Conservation (phyloP, 2,888 invertebrate genomes). For the Anthophora plumipes region DNA sequence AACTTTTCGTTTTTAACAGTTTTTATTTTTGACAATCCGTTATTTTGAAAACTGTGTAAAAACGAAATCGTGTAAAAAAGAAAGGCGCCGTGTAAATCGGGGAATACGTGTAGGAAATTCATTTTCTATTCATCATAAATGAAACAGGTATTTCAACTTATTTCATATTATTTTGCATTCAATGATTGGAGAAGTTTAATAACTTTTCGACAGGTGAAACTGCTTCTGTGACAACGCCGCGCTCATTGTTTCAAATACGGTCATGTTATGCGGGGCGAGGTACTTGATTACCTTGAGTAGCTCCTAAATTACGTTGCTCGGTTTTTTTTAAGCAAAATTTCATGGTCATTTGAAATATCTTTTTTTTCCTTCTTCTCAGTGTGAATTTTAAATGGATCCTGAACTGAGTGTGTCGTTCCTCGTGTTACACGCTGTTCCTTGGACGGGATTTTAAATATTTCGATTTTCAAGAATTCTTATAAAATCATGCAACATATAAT, state of each 20-base stretch:
- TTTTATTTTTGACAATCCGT: too few relatives aligned
- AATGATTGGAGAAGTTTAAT: too few relatives aligned
- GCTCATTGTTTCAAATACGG: not conserved
- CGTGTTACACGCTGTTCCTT: not conserved
- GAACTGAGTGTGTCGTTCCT: not conserved
- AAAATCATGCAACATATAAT: not conserved
- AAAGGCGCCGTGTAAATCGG: too few relatives aligned
- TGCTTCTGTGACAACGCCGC: not conserved
- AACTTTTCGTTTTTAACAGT: too few relatives aligned
- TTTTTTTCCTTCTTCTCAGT: not conserved
- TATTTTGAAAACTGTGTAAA: too few relatives aligned
- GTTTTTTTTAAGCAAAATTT: not conserved
- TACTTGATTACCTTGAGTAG: conserved; percentile 2
- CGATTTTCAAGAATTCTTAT: not conserved
- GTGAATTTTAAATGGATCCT: not conserved
- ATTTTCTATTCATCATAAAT: too few relatives aligned
- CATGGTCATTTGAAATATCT: not conserved
- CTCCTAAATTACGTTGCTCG: conserved; percentile 11
- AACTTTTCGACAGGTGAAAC: too few relatives aligned
- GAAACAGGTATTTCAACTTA: too few relatives aligned
- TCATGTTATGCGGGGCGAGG: not conserved
- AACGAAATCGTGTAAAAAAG: too few relatives aligned
- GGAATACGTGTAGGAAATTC: too few relatives aligned
- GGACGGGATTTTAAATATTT: not conserved
- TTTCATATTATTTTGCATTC: too few relatives aligned